Evolutionary conservation across 2,113 vertebrate species (phyloP), one percentile per base, ranked within the genome.

Genomic region (Ochotona curzoniae): DNA sequence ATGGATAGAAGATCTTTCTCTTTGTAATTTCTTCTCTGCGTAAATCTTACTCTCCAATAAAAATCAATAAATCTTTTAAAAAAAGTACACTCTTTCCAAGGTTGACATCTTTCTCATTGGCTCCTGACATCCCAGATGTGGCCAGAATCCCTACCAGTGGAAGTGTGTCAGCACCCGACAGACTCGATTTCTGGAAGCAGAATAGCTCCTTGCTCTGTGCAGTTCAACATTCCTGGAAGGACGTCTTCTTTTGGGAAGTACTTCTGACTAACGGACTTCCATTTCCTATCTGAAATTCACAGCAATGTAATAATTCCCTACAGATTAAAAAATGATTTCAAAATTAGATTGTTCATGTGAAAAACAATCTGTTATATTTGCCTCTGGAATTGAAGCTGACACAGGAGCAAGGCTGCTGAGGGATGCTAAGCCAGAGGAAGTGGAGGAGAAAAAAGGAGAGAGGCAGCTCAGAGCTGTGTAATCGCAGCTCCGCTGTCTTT

Each of bases 271-370:
- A 67, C 14, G 47, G 54, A 57, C 51, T 75, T 54, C 20, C 5
- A 64, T 30, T 91, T 2, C 15, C 8, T 60, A 81, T 8, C 28
- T 63, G 54, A 91, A 86, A 94, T 87, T 61, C 13, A 87, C 74
- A 69, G 21, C 9, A 25, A 44, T 38, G 47, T 47, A 23, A 49
- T 26, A 30, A 60, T 91, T 96, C 73, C 20, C 30, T 61, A 57
- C 20, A 38, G 76, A 49, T 54, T 81, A 75, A 75, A 87, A 90
- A 38, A 2, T 23, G 21, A 25, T 81, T 92, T 83, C 35, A 76
- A 86, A 80, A 85, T 76, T 80, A n/a, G 4, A 80, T 38, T 35
- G 35, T 5, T 8, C 51, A 64, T 63, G 87, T 51, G 8, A 70
- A 71, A 78, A 89, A 51, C n/a, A 57, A 23, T n/a, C 25, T 71